Evolutionary conservation across 2,888 invertebrate genomes (phyloP).

Genomic region (Petrophora chlorosata): DNA sequence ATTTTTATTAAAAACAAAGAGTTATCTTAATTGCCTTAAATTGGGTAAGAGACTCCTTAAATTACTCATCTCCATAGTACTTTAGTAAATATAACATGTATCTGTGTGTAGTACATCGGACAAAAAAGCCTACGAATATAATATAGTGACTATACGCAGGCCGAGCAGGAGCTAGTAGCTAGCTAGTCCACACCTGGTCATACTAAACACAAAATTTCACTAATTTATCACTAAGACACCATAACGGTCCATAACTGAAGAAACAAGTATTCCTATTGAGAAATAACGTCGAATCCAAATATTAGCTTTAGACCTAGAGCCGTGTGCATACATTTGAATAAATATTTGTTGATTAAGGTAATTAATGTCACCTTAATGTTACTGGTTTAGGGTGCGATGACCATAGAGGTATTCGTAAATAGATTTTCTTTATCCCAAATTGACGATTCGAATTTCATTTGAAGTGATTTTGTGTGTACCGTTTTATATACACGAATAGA

Average conservation of each 20-base stretch:
- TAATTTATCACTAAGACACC: slow-evolving; percentile 1
- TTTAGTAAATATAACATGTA: no score
- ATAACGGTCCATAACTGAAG: slow-evolving; percentile 14
- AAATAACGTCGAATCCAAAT: slow-evolving; percentile 12
- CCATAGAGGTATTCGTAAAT: slow-evolving; percentile 22
- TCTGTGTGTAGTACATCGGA: no score
- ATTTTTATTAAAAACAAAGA: no score
- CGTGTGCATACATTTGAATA: slow-evolving; percentile 35
- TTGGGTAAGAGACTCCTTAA: no score
- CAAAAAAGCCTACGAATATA: no score
- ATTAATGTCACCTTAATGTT: slow-evolving; percentile 36
- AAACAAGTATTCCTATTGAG: slow-evolving; percentile 11
- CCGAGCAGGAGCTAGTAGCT: no score
- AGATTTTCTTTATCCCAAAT: slow-evolving; percentile 2
- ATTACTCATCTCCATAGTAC: no score
- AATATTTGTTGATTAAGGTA: slow-evolving; percentile 40
- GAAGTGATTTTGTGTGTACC: no score
- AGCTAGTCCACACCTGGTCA: neutral
- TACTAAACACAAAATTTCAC: neutral
- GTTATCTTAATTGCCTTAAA: no score
- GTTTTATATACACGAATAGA: no score
- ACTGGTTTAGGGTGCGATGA: slow-evolving; percentile 36
- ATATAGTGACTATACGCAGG: no score
- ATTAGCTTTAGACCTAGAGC: slow-evolving; percentile 11
- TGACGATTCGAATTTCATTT: no score